These are phyloP conservation scores for Athalia cordata DNA, from an alignment of 2,888 invertebrate species.

Conservation along the genomic window DNA sequence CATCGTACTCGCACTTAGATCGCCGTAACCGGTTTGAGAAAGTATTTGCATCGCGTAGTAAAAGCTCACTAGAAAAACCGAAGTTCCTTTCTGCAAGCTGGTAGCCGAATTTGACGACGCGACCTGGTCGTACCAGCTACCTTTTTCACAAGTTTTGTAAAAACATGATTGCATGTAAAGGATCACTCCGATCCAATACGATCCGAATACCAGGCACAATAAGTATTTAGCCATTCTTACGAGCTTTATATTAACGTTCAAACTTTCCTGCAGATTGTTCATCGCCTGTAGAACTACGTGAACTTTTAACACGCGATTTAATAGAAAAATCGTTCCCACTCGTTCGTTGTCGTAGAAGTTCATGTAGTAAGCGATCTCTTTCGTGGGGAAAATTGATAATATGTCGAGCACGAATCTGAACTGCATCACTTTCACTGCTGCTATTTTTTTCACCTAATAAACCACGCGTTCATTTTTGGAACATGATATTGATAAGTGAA, in stretches of 20 bases:
- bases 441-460: constrained; percentile 22
- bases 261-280: constrained; percentile 29
- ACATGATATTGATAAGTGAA: no score
- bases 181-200: constrained; percentile 36
- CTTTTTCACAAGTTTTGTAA: background rate
- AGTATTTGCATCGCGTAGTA: constrained; percentile 54
- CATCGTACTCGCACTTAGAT: constrained; percentile 49
- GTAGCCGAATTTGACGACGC: background rate
- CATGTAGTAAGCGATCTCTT: constrained; percentile 20
- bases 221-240: constrained; percentile 33
- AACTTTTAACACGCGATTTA: constrained; percentile 37
- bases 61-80: constrained; percentile 29
- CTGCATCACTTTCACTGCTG: constrained; percentile 28
- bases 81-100: background rate
- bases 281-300: constrained; percentile 21
- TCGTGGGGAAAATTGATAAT: constrained; percentile 28
- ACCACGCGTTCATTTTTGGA: background rate
- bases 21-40: constrained; percentile 54
- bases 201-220: constrained; percentile 28
- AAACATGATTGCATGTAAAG: constrained; percentile 39
- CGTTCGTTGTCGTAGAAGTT: constrained; percentile 23
- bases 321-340: constrained; percentile 36
- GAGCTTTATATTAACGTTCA: constrained; percentile 26
- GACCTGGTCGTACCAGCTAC: constrained; percentile 28
- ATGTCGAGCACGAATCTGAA: constrained; percentile 31